phyloP scores from a whole-genome alignment of 1,140 invertebrate species.

The Sycophila sp. region DNA sequence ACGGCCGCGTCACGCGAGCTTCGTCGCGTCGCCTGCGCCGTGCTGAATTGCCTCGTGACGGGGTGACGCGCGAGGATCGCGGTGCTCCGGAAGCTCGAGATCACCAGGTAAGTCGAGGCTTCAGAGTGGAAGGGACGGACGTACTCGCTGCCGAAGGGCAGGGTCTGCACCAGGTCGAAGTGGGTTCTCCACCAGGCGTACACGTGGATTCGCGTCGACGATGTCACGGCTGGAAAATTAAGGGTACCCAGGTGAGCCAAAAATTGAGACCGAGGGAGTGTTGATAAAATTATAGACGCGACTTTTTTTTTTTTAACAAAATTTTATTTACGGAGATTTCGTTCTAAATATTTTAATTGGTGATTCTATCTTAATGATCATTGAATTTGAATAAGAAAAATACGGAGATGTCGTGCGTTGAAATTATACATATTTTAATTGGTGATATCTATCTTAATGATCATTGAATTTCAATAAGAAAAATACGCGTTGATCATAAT shows the following conservation, averaged over 20 bases:
- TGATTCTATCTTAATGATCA: too few relatives aligned
- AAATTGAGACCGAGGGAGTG: too few relatives aligned
- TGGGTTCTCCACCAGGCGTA: slow-evolving; percentile 66
- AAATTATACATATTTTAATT: too few relatives aligned
- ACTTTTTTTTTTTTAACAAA: too few relatives aligned
- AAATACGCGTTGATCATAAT: too few relatives aligned
- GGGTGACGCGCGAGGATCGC: slow-evolving; percentile 33
- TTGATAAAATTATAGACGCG: too few relatives aligned
- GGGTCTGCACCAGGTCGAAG: slow-evolving; percentile 64
- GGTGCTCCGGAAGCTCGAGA: slow-evolving; percentile 3
- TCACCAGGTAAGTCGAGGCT: slow-evolving; percentile 38
- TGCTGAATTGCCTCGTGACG: slow-evolving; percentile 36
- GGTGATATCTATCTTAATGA: too few relatives aligned
- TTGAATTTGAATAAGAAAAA: too few relatives aligned
- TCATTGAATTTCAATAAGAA: too few relatives aligned
- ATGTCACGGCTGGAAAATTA: slow-evolving; percentile 30
- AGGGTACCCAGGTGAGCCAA: neutral
- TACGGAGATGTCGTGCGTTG: too few relatives aligned
- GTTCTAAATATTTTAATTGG: too few relatives aligned
- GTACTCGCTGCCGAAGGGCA: slow-evolving; percentile 43
- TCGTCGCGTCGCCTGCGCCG: slow-evolving; percentile 29
- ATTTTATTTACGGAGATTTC: too few relatives aligned
- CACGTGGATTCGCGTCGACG: slow-evolving; percentile 41
- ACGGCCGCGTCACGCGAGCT: neutral
- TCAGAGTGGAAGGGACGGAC: slow-evolving; percentile 42